These are phyloP conservation scores for Excalfactoria chinensis DNA, from an alignment of 2,113 vertebrate genomes.

Conservation along the genomic window DNA sequence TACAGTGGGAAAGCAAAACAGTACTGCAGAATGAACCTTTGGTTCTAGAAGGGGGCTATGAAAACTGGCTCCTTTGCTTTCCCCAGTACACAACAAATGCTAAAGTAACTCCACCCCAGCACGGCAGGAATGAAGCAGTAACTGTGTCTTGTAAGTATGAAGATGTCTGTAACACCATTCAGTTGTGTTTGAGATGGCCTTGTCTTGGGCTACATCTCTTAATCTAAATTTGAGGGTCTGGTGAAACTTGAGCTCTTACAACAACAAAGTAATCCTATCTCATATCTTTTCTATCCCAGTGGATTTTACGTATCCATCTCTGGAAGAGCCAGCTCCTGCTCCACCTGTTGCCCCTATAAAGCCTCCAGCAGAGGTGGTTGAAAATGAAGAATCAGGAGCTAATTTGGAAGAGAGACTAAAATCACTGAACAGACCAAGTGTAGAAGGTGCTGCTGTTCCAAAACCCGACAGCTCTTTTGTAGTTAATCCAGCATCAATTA, in stretches of 20 bases:
- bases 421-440: slow-evolving; percentile 23
- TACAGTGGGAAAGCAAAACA: slow-evolving; percentile 94
- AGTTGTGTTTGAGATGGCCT: background rate
- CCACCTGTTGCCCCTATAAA: slow-evolving; percentile 68
- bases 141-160: slow-evolving; percentile 89
- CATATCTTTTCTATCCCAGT: slow-evolving; percentile 74
- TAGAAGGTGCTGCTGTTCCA: slow-evolving; percentile 49
- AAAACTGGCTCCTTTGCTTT: slow-evolving; percentile 97
- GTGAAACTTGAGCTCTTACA: background rate
- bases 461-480: slow-evolving; percentile 61
- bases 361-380: slow-evolving; percentile 71
- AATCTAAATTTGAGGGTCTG: background rate
- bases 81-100: slow-evolving; percentile 95
- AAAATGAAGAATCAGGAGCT: slow-evolving; percentile 60
- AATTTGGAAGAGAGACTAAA: slow-evolving; percentile 74
- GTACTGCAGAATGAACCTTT: slow-evolving; percentile 90
- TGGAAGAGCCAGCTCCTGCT: slow-evolving; percentile 86
- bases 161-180: background rate
- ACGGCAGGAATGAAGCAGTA: slow-evolving; percentile 77
- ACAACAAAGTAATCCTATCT: background rate
- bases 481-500: slow-evolving; percentile 70
- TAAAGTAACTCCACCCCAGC: slow-evolving; percentile 87
- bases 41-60: slow-evolving; percentile 95
- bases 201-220: background rate
- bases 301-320: slow-evolving; percentile 94